Evolutionary conservation across 2,888 invertebrate species (phyloP).

Genomic region (Deilephila elpenor): DNA sequence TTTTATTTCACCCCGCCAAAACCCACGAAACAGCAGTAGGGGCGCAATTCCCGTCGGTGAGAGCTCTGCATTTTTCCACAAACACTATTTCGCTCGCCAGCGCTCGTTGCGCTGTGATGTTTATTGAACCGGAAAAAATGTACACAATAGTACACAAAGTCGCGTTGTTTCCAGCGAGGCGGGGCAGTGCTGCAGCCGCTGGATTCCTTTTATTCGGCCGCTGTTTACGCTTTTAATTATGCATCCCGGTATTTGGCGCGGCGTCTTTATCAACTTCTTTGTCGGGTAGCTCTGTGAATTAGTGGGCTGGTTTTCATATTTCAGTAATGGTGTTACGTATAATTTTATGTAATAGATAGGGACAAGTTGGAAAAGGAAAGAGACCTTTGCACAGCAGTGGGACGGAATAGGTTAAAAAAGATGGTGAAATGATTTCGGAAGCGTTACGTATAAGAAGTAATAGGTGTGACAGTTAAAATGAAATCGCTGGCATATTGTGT

Average conservation of each 20-base stretch:
- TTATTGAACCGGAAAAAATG: conserved; percentile 24
- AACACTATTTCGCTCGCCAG: conserved; percentile 8
- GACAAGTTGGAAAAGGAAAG: too few relatives aligned
- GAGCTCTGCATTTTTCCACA: conserved; percentile 14
- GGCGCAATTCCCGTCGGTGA: background rate
- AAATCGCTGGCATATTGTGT: too few relatives aligned
- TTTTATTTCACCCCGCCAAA: background rate
- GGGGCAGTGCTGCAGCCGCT: conserved; percentile 6
- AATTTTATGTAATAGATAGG: too few relatives aligned
- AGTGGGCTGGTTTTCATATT: background rate
- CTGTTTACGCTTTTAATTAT: conserved; percentile 19
- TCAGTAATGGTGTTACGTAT: background rate
- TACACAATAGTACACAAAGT: conserved; percentile 22
- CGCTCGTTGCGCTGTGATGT: conserved; percentile 20
- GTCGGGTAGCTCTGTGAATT: background rate
- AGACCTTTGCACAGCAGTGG: too few relatives aligned
- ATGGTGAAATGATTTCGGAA: too few relatives aligned
- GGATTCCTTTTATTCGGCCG: conserved; percentile 22
- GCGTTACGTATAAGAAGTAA: too few relatives aligned
- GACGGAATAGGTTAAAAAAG: too few relatives aligned
- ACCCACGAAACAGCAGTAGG: background rate
- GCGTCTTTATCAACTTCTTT: conserved; percentile 10
- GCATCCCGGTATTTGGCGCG: background rate
- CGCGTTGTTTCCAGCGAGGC: conserved; percentile 6
- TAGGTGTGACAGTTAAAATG: too few relatives aligned